Percentiles rank a stretch among this genome's conserved stretches.
Evolutionary conservation across 2,113 vertebrate species (phyloP).

Genomic region (Sebastes fasciatus): DNA sequence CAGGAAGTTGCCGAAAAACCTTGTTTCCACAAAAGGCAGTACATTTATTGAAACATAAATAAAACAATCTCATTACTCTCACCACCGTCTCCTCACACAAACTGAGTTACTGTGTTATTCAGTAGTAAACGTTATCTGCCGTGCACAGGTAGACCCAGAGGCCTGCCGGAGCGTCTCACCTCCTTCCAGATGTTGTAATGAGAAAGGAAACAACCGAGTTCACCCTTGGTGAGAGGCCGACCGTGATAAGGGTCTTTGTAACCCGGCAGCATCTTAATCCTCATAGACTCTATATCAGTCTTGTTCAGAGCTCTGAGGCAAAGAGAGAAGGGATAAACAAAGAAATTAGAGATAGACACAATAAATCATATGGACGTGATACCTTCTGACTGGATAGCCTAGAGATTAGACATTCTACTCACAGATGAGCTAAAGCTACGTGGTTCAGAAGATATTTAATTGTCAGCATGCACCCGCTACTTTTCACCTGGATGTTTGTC

Average conservation of each 20-base stretch:
- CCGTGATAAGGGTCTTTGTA: constrained; percentile 94
- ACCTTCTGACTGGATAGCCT: background rate
- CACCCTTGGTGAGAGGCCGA: constrained; percentile 91
- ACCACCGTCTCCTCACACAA: background rate
- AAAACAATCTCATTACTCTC: constrained; percentile 3
- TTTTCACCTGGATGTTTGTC: constrained; percentile 53
- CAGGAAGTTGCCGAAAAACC: background rate
- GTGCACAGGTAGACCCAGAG: constrained; percentile 27
- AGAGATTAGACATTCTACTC: background rate
- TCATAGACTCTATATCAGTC: constrained; percentile 87
- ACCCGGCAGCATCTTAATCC: constrained; percentile 91
- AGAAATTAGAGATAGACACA: constrained; percentile 21
- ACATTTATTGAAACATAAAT: constrained; percentile 26
- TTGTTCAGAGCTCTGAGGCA: constrained; percentile 88
- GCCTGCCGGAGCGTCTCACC: constrained; percentile 79
- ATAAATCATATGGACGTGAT: constrained; percentile 1
- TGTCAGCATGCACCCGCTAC: constrained; percentile 23
- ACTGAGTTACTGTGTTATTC: constrained; percentile 12
- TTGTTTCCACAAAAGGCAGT: background rate
- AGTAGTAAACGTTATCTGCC: constrained; percentile 34
- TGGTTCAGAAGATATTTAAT: constrained; percentile 27
- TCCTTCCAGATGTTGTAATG: constrained; percentile 94
- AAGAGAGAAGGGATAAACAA: constrained; percentile 6
- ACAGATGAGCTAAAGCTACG: background rate
- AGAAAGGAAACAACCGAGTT: constrained; percentile 95